Conservation (phyloP, 2,888 invertebrate genomes). For the Latheticus oryzae region DNA sequence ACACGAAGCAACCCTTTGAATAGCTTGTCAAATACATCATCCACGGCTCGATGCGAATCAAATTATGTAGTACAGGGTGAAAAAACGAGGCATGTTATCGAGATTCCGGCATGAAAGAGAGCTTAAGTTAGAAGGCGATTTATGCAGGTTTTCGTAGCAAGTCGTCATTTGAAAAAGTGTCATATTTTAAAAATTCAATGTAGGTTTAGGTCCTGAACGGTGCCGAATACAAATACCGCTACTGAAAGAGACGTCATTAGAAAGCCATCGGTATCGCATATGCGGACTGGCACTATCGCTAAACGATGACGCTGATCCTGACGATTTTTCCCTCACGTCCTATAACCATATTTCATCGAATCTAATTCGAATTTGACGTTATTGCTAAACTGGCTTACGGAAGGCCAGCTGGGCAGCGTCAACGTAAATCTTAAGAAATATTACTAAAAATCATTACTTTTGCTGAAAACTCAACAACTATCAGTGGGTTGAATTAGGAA, state of each 20-base stretch:
- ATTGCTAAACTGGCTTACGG: conserved; percentile 28
- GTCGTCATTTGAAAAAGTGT: conserved; percentile 34
- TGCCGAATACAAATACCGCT: conserved; percentile 28
- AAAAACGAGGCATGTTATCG: conserved; percentile 28
- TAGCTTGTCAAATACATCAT: conserved; percentile 39
- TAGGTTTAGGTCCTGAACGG: conserved; percentile 21
- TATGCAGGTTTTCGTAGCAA: conserved; percentile 22
- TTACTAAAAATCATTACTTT: too few species aligned
- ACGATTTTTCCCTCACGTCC: conserved; percentile 31
- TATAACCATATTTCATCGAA: conserved; percentile 25
- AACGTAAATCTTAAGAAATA: conserved; percentile 24
- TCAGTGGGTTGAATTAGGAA: too few species aligned
- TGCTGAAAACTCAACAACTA: too few species aligned
- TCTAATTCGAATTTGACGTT: conserved; percentile 37
- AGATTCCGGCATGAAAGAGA: conserved; percentile 24
- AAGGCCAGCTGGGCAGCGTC: conserved; percentile 19
- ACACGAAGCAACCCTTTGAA: conserved; percentile 38
- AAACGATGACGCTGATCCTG: conserved; percentile 20
- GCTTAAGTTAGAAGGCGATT: conserved; percentile 30
- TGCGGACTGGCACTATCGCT: conserved; percentile 21
- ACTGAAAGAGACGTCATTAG: conserved; percentile 34
- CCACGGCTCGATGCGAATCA: conserved; percentile 37
- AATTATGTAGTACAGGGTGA: conserved; percentile 30
- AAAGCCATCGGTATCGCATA: conserved; percentile 34
- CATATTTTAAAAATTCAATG: conserved; percentile 35